Percentiles rank a stretch among this genome's conserved stretches.
Conservation (phyloP, 2,888 invertebrate species). For the Tyria jacobaeae region DNA sequence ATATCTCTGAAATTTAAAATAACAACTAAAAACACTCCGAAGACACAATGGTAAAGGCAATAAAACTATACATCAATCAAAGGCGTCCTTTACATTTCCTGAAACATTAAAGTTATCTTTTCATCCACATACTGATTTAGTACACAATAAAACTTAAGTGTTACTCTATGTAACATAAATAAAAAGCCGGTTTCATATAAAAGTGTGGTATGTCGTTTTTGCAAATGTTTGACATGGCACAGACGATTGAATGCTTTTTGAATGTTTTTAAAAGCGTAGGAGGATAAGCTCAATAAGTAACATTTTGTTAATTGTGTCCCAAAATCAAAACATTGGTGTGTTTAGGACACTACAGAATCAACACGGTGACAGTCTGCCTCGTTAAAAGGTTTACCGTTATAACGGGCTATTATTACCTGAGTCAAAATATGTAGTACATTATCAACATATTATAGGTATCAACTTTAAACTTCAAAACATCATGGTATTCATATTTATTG, state of each 20-base stretch:
- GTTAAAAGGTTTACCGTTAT: too few relatives aligned
- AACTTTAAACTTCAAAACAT: too few relatives aligned
- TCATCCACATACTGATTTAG: background rate
- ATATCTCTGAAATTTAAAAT: background rate
- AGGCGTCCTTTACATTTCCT: slow-evolving; percentile 13
- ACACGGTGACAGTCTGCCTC: too few relatives aligned
- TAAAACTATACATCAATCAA: slow-evolving; percentile 3
- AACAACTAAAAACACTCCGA: slow-evolving; percentile 8
- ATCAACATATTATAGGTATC: too few relatives aligned
- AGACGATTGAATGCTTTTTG: background rate
- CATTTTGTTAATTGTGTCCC: too few relatives aligned
- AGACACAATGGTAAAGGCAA: background rate
- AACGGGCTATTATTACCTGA: too few relatives aligned
- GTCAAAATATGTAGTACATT: too few relatives aligned
- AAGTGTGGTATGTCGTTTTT: background rate
- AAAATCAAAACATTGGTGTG: too few relatives aligned
- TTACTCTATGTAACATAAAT: background rate
- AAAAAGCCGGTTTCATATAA: background rate
- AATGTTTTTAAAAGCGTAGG: too few relatives aligned
- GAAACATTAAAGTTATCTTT: background rate
- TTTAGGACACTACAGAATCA: too few relatives aligned
- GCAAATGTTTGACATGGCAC: background rate
- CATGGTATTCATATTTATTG: too few relatives aligned
- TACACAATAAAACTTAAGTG: background rate
- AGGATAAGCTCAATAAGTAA: too few relatives aligned